Evolutionary conservation across 2,888 invertebrate genomes (phyloP).

Genomic region (Hyposoter dolosus): DNA sequence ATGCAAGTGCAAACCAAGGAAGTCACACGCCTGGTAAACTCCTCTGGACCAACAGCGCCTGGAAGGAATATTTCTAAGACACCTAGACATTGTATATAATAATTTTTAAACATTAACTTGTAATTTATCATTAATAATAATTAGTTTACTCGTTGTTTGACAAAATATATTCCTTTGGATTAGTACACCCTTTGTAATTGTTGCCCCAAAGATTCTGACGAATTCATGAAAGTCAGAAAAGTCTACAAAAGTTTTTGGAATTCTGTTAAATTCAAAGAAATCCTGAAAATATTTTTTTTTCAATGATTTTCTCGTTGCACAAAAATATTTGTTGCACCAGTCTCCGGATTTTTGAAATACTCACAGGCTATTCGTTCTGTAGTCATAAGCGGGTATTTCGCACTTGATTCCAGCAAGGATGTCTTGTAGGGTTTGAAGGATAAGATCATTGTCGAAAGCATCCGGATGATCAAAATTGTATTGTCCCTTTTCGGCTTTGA

Average conservation of each 20-base stretch:
- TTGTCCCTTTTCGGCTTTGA: constrained; percentile 94
- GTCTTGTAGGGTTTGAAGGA: constrained; percentile 92
- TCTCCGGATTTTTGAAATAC: constrained; percentile 71
- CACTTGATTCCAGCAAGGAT: constrained; percentile 95
- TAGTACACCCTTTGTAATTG: no score
- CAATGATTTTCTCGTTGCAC: no score
- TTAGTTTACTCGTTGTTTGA: background rate
- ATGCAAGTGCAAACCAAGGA: constrained; percentile 31
- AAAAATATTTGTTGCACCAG: no score
- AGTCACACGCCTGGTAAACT: background rate
- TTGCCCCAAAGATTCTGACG: no score
- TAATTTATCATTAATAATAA: background rate
- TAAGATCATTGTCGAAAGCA: constrained; percentile 96
- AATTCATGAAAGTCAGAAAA: background rate
- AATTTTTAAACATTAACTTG: background rate
- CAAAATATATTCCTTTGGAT: background rate
- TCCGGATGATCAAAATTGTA: constrained; percentile 99
- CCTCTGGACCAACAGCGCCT: background rate
- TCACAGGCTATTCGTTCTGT: constrained; percentile 95
- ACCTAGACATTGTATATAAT: background rate
- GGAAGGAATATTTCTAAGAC: background rate
- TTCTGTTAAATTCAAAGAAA: no score
- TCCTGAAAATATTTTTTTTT: no score
- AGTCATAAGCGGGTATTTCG: constrained; percentile 97
- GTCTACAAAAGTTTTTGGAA: background rate